Evolutionary conservation across 2,113 vertebrate species (phyloP).

Genomic region (Ornithorhynchus anatinus): DNA sequence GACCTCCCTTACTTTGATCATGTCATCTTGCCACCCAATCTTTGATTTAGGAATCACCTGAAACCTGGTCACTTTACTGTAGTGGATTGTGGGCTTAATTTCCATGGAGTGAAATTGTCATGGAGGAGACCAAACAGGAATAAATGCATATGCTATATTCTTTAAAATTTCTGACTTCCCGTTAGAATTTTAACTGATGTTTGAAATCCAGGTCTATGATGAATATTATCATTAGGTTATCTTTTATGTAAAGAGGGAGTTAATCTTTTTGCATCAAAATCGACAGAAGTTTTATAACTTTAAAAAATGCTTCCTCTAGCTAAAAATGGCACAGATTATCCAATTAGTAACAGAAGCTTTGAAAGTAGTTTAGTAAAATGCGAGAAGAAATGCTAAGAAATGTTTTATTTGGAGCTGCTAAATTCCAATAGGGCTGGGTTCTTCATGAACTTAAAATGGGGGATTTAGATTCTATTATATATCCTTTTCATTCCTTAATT

Average conservation of each 20-base stretch:
- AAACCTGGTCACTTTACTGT: no score
- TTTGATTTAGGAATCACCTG: no score
- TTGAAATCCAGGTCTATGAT: not conserved
- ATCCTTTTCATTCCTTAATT: not conserved
- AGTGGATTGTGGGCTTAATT: no score
- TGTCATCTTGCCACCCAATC: not conserved
- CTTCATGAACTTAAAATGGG: no score
- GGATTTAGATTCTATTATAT: not conserved
- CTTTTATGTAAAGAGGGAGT: not conserved
- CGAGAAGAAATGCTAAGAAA: not conserved
- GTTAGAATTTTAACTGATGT: not conserved
- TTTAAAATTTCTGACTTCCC: not conserved
- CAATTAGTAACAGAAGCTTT: constrained; percentile 17
- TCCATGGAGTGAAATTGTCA: not conserved
- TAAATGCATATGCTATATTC: not conserved
- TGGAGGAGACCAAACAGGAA: constrained; percentile 1
- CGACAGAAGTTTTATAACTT: constrained; percentile 6
- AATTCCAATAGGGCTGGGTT: not conserved
- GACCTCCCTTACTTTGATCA: no score
- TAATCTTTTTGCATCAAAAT: not conserved
- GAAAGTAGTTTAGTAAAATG: not conserved
- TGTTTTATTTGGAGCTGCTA: constrained; percentile 3
- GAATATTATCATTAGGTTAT: not conserved
- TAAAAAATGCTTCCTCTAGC: not conserved
- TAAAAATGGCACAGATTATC: not conserved